Conservation (phyloP, 2,797 vertebrate genomes). For the Rachycentron canadum region DNA sequence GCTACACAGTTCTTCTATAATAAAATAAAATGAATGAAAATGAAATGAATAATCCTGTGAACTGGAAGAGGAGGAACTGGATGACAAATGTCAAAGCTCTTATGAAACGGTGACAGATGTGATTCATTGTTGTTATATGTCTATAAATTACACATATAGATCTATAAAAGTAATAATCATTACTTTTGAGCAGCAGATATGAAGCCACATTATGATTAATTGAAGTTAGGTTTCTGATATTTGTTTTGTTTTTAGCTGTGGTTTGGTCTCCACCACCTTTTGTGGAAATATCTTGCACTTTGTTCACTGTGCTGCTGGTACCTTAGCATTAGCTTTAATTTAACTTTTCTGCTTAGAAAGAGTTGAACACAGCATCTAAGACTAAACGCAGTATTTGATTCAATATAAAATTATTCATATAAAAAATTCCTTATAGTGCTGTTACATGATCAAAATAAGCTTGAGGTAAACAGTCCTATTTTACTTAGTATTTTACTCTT, state of each 20-base stretch:
- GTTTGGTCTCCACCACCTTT: conserved; percentile 4
- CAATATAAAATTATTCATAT: background rate
- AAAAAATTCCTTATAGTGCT: too few relatives aligned
- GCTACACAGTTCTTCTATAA: background rate
- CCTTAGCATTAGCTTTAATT: too few relatives aligned
- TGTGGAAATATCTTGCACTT: background rate
- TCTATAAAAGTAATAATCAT: too few relatives aligned
- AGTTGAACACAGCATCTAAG: too few relatives aligned
- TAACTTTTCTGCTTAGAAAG: too few relatives aligned
- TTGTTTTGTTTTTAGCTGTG: background rate
- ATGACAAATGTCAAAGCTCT: conserved; percentile 22
- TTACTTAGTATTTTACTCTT: too few relatives aligned
- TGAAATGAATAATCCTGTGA: background rate
- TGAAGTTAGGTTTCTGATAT: background rate
- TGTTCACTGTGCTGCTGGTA: background rate
- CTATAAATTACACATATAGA: background rate
- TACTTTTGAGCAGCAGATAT: too few relatives aligned
- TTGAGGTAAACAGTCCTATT: too few relatives aligned
- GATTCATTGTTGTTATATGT: conserved; percentile 1
- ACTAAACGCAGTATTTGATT: background rate
- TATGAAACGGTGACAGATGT: background rate
- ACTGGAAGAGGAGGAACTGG: background rate
- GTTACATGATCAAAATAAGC: too few relatives aligned
- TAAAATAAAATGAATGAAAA: too few relatives aligned
- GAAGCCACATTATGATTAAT: background rate